Evolutionary conservation across 1,140 invertebrate genomes (phyloP).

Genomic region (Holcopasites calliopsidis): DNA sequence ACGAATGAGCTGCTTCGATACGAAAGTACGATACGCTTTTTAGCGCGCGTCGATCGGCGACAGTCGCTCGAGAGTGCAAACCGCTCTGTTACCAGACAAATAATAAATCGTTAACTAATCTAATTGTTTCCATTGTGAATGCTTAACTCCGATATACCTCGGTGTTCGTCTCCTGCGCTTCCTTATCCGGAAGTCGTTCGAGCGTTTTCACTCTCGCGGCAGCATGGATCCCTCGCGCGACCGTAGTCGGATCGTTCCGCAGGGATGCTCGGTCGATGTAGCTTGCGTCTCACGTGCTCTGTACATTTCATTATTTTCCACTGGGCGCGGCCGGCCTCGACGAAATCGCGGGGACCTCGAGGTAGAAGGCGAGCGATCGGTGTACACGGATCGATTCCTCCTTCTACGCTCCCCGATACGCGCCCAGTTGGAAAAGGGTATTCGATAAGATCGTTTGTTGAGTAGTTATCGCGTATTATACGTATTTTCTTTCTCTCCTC

Average conservation of each 20-base stretch:
- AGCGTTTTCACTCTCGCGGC: no score
- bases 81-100: no score
- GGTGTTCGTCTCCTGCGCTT: no score
- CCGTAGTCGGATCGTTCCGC: not conserved
- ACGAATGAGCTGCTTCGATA: slow-evolving; percentile 14
- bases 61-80: not conserved
- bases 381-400: not conserved
- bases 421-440: not conserved
- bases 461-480: slow-evolving; percentile 21
- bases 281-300: slow-evolving; percentile 6
- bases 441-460: slow-evolving; percentile 40
- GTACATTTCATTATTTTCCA: slow-evolving; percentile 38
- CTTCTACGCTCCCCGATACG: slow-evolving; percentile 5
- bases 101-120: no score
- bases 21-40: no score
- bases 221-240: not conserved
- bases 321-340: not conserved
- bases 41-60: not conserved
- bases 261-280: slow-evolving; percentile 22
- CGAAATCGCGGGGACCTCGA: not conserved
- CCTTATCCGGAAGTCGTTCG: no score
- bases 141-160: no score
- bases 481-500: slow-evolving; percentile 68
- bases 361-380: not conserved
- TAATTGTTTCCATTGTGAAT: no score